Evolutionary conservation across 2,113 vertebrate species (phyloP).

Genomic region (Lepisosteus oculatus): DNA sequence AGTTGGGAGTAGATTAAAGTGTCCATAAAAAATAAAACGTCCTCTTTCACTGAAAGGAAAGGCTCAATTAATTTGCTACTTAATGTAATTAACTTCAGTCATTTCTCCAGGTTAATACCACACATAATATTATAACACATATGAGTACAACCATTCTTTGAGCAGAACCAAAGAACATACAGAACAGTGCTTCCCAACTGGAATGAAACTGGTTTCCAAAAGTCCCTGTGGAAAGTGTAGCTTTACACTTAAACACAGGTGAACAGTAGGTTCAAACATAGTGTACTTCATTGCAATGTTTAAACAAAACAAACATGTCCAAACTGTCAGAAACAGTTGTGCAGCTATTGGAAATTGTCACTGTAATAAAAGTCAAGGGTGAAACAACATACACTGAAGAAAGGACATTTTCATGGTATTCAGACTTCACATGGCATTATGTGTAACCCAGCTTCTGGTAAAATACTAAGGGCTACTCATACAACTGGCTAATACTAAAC

Average conservation of each 20-base stretch:
- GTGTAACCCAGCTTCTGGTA: not conserved
- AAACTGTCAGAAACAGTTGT: not conserved
- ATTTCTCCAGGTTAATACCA: constrained; percentile 72
- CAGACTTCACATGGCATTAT: not conserved
- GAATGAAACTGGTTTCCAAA: constrained; percentile 23
- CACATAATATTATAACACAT: constrained; percentile 32
- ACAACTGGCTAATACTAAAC: not conserved
- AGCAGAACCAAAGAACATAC: constrained; percentile 37
- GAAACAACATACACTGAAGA: constrained; percentile 16
- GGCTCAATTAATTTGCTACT: constrained; percentile 25
- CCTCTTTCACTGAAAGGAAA: constrained; percentile 20
- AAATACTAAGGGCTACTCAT: constrained; percentile 2
- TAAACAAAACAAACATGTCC: constrained; percentile 6
- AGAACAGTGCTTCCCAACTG: constrained; percentile 30
- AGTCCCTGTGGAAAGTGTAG: constrained; percentile 23
- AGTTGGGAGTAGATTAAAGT: constrained; percentile 33
- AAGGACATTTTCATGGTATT: not conserved
- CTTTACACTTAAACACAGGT: not conserved
- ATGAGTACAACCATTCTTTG: not conserved
- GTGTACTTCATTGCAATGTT: no score
- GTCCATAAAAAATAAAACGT: constrained; percentile 28
- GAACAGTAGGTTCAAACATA: no score
- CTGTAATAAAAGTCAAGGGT: constrained; percentile 37
- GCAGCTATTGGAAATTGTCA: not conserved
- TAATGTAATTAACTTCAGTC: constrained; percentile 46